A percentile compares a stretch with the other conserved stretches of the same genome.
Conservation (phyloP, 2,888 invertebrate genomes). For the Spisula solida region DNA sequence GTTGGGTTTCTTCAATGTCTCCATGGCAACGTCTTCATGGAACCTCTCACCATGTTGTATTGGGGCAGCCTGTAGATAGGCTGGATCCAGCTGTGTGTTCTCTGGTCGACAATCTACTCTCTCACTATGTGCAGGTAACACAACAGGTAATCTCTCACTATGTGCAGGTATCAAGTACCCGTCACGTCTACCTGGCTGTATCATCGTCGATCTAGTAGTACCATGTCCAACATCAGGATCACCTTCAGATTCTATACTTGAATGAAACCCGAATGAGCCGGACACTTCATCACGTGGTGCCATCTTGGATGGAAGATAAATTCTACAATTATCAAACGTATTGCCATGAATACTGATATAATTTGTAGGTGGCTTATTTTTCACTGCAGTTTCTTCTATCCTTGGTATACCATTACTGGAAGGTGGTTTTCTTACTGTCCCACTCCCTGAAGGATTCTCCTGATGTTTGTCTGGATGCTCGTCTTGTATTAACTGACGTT, state of each 20-base stretch:
- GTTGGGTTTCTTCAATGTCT: neutral
- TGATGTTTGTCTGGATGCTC: neutral
- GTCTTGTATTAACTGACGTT: neutral
- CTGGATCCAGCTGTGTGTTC: neutral
- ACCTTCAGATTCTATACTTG: neutral
- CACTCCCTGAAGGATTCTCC: neutral
- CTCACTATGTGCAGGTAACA: neutral
- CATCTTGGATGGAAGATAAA: neutral
- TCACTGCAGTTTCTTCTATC: neutral
- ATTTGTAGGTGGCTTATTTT: neutral
- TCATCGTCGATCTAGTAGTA: neutral
- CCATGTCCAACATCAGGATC: neutral
- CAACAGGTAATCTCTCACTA: neutral
- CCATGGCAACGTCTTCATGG: neutral
- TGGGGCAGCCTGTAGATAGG: neutral
- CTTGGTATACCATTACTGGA: neutral
- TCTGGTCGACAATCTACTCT: neutral
- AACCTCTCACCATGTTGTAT: neutral
- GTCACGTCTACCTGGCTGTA: neutral
- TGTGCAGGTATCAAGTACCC: neutral
- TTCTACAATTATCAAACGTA: conserved; percentile 8
- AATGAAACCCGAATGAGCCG: neutral
- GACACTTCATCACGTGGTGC: neutral
- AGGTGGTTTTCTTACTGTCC: neutral
- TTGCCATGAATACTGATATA: conserved; percentile 23